Base-by-base conservation (phyloP, 2,797 vertebrate species). In the Microtus agrestis region DNA sequence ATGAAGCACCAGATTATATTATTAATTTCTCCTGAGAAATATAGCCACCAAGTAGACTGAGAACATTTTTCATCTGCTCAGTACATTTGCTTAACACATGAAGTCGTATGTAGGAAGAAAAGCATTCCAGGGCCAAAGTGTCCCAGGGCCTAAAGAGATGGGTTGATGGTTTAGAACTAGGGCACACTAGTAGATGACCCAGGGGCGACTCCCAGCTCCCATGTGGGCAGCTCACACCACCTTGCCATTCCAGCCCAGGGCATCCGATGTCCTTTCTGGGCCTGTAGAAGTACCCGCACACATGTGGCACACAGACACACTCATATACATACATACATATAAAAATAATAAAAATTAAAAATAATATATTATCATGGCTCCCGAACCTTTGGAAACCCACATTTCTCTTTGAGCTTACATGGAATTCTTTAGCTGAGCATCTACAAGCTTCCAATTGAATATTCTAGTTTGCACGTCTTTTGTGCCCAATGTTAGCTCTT, bases 21-120 rank as follows among this genome's bases (percentile, higher is more conserved):
- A 84, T 87, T 91, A 94, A 93, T 95, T 96, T 63, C 85, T 86
- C 82, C 82, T 69, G 63, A 79, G 56, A 93, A 94, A 84, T 46
- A 84, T 73, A 91, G 78, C 56, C 37, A 78, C 43, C 43, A 81
- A 74, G 63, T 61, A 89, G 46, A 88, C 17, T 31, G 89, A 63
- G 46, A 61, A 88, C 61, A 81, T 81, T 94, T 89, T 21, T 88
- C 65, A 89, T 65, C 48, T 95, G 43, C 51, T 96, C 67, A 9
- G 29, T 40, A 31, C 34, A 80, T 46, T 96, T 87, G 56, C 46
- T 85, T 93, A 46, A 21, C 88, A 73, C 71, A 27, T 84, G 61
- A 97, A 80, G 59, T 7, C 59, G 56, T 85, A 56, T 19, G 84
- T 69, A 71, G 67, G 73, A 46, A 74, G 93, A 93, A 79, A 51